These are phyloP conservation scores for Lineus longissimus DNA, from an alignment of 1,140 invertebrate species.

Conservation along the genomic window DNA sequence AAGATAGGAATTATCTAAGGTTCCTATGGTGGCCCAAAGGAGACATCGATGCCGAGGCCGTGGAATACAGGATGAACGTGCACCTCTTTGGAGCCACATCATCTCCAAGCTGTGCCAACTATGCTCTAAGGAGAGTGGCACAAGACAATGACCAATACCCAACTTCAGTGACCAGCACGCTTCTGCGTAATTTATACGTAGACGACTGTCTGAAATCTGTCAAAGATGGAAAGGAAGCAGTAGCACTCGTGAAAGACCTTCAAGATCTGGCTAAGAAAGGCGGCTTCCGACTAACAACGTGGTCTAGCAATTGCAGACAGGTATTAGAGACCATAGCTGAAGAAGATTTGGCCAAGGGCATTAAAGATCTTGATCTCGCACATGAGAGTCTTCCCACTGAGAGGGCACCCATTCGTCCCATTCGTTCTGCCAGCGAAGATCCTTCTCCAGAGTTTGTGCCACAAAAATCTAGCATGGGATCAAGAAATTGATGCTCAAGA, in stretches of 20 bases:
- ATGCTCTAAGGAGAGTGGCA: conserved; percentile 12
- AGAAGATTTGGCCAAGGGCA: conserved; percentile 5
- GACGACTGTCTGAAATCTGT: conserved; percentile 19
- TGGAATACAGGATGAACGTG: conserved; percentile 16
- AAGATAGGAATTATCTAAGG: conserved; percentile 16
- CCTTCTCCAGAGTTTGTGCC: conserved; percentile 16
- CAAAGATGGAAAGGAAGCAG: conserved; percentile 1
- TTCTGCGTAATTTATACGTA: conserved; percentile 22
- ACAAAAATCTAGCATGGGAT: conserved; percentile 21
- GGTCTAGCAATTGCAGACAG: conserved; percentile 6
- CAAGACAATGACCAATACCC: conserved; percentile 5
- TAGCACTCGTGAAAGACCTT: conserved; percentile 8
- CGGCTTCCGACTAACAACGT: conserved; percentile 17
- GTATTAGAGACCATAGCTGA: conserved; percentile 12
- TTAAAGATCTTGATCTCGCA: neutral
- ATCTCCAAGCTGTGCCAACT: conserved; percentile 21
- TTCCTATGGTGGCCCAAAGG: conserved; percentile 21
- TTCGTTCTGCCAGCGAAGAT: conserved; percentile 10
- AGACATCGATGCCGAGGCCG: neutral
- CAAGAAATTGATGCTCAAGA: conserved; percentile 2
- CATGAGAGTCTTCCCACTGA: conserved; percentile 2
- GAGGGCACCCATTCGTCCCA: conserved; percentile 6
- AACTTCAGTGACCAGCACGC: neutral
- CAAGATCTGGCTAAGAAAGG: conserved; percentile 1
- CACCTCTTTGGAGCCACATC: conserved; percentile 19